Evolutionary conservation across 1,140 invertebrate genomes (phyloP).

Genomic region (Polypedilum vanderplanki): DNA sequence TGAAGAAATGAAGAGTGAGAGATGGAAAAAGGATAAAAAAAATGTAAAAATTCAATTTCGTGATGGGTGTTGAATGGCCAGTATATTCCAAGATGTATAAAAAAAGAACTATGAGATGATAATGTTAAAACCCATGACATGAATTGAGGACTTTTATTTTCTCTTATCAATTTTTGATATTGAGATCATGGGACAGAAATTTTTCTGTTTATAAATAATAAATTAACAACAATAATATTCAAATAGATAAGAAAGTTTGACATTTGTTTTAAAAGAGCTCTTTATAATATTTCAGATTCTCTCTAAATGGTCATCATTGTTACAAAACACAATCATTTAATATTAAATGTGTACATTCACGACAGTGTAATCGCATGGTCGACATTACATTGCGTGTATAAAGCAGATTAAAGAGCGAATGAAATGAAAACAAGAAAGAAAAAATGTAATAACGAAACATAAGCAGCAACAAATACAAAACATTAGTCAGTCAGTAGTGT

Average conservation of each 20-base stretch:
- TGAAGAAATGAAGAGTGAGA: background rate
- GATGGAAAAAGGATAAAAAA: too few relatives aligned
- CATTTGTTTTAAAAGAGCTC: background rate
- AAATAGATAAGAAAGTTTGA: background rate
- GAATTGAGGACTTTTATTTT: too few relatives aligned
- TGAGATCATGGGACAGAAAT: background rate
- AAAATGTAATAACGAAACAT: background rate
- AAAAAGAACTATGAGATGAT: background rate
- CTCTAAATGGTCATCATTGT: background rate
- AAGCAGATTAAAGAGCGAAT: conserved; percentile 18
- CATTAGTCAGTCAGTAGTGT: background rate
- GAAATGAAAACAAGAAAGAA: background rate
- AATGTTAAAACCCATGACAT: background rate
- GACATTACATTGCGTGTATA: conserved; percentile 23
- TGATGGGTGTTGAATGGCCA: background rate
- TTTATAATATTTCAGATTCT: background rate
- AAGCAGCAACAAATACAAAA: background rate
- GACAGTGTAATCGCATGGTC: background rate
- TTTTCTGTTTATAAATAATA: background rate
- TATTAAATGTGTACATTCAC: conserved; percentile 2
- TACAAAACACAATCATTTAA: too few relatives aligned
- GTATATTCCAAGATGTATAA: background rate
- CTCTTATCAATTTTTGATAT: background rate
- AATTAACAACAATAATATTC: background rate
- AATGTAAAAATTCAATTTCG: background rate